Base-by-base conservation (phyloP, 2,888 invertebrate genomes). In the Achlya flavicornis region DNA sequence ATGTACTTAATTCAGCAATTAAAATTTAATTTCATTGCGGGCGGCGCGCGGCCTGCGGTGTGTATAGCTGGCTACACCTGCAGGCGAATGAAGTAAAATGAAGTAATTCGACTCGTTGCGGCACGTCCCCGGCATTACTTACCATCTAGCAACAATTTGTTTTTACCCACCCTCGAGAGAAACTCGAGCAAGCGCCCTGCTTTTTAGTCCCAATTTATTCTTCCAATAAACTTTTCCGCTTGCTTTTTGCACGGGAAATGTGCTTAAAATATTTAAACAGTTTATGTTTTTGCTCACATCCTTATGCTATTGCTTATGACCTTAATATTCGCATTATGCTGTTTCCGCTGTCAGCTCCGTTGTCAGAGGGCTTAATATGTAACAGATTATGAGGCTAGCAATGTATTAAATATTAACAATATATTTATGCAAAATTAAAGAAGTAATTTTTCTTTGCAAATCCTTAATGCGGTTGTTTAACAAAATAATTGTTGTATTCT, bases 191-290 rank as follows among this genome's bases (percentile, higher is more conserved):
- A 84, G 81, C 85, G 82, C 84, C 83, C 81, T 87, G 88, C 89
- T 90, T 91, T 90, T 91, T 90, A 88, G 89, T 89, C 89, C 79
- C 89, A 90, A 90, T 91, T 91, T 91, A 90, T 91, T 87, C 86
- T 85, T 78, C 86, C 87, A 90, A 91, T 90, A 90, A 90, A 91
- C 85, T 89, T 89, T 85, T 83, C 78, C 85, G 85, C 84, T 84
- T 88, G 86, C 88, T 88, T 88, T 81, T 88, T 83, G 80, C 84
- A 85, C 83, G 78, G 81, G 79, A 84, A 88, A 86, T 88, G 83
- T 81, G 85, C 78, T 82, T 89, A 83, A 89, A 90, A 89, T 91
- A 91, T 90, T 91, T 87, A 90, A 89, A 84, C 85, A 85, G 85
- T 87, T 89, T 89, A 89, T 88, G 84, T 83, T 83, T 79, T 77